These are phyloP conservation scores for Armadillidium nasatum DNA, from an alignment of 1,140 invertebrate species.

Conservation along the genomic window DNA sequence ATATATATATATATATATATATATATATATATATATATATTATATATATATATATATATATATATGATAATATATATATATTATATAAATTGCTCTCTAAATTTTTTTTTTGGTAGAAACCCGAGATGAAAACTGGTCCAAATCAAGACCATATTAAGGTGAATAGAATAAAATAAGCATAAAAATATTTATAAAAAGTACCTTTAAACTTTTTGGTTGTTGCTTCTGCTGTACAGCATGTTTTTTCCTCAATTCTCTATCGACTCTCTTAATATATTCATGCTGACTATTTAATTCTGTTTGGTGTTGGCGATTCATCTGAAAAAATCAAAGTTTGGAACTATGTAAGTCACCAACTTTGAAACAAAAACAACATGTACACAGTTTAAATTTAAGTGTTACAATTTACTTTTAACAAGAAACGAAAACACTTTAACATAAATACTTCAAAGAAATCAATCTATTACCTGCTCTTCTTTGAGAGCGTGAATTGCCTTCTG, in stretches of 20 bases:
- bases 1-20: too few species aligned
- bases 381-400: background rate
- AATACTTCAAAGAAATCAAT: background rate
- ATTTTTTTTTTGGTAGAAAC: too few species aligned
- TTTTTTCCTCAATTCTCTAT: slow-evolving; percentile 91
- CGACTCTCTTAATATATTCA: slow-evolving; percentile 90
- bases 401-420: background rate
- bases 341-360: background rate
- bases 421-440: background rate
- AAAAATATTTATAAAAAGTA: slow-evolving; percentile 50
- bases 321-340: background rate
- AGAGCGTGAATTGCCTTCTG: slow-evolving; percentile 88
- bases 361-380: background rate
- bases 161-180: background rate
- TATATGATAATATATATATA: too few species aligned
- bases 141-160: too few species aligned
- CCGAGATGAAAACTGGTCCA: too few species aligned
- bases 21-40: too few species aligned
- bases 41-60: too few species aligned
- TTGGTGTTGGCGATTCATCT: slow-evolving; percentile 72
- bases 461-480: slow-evolving; percentile 75
- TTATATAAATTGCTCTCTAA: too few species aligned
- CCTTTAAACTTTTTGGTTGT: slow-evolving; percentile 97
- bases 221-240: slow-evolving; percentile 96
- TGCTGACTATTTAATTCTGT: slow-evolving; percentile 93